Base-by-base conservation (phyloP, 2,888 invertebrate species). In the Drosophila cognata region DNA sequence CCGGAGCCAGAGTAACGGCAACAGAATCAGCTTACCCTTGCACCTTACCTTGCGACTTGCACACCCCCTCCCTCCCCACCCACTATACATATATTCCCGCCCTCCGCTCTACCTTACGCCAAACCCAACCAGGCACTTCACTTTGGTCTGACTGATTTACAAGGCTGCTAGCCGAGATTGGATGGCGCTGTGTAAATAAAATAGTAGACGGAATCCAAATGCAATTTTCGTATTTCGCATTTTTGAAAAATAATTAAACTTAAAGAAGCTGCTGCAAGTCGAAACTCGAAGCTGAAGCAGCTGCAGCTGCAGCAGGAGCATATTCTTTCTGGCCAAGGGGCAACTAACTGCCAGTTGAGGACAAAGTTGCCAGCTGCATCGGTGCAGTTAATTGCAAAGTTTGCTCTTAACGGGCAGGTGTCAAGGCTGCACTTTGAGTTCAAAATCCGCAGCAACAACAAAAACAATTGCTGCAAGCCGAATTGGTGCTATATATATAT, bases 121-220 rank as follows among this genome's bases (percentile, higher is more conserved):
- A 10, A 7, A 2, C 3, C 21, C 21, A 41, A 46, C 53, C 60
- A 58, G 67, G 59, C 58, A 80, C 61, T 72, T 55, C 64, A 66
- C 66, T 62, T 57, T 62, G 65, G 59, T 72, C 88, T 88, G 89
- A 89, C 89, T 90, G 88, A 88, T 91, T 88, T 88, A 88, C 91
- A 91, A 91, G 88, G 90, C 84, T 77, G 84, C 91, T 73, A 74
- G 84, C 90, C 76, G 90, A 91, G 91, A 88, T 88, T 88, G 91
- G 87, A 84, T 90, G 89, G 84, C 75, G 80, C 84, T 71, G 84
- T 82, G 91, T 90, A 88, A 88, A 88, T 88, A 91, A 88, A 91
- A 91, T 89, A 89, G 89, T 67, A 88, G 82, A 84, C 82, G 65
- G 70, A 76, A 71, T 84, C 71, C 82, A 89, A 87, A 85, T 90